phyloP scores from a whole-genome alignment of 1,140 invertebrate species.

The Drosophila malerkotliana region DNA sequence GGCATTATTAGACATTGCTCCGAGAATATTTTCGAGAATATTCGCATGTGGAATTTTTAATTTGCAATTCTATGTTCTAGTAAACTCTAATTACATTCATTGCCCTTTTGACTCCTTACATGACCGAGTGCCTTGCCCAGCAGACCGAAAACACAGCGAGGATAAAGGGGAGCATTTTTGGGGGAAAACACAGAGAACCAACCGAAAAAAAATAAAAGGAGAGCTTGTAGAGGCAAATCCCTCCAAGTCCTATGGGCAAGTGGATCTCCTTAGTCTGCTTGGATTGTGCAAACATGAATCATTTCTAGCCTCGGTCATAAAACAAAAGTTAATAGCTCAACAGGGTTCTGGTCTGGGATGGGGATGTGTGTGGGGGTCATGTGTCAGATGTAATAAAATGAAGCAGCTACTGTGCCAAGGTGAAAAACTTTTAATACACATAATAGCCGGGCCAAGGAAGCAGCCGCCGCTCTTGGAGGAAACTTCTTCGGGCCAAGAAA shows the following conservation, averaged over 20 bases:
- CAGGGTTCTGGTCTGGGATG: conserved; percentile 19
- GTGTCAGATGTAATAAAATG: conserved; percentile 77
- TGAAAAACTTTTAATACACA: conserved; percentile 82
- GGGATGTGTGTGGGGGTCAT: conserved; percentile 40
- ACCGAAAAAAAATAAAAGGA: not conserved
- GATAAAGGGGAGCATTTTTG: conserved; percentile 4
- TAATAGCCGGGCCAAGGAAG: conserved; percentile 69
- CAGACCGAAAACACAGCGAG: conserved; percentile 1
- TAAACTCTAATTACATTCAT: conserved; percentile 73
- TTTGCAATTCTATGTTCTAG: conserved; percentile 61
- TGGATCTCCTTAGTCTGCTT: conserved; percentile 39
- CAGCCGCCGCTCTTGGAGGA: conserved; percentile 38
- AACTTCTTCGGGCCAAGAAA: conserved; percentile 60
- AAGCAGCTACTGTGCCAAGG: conserved; percentile 61
- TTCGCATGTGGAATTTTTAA: conserved; percentile 53
- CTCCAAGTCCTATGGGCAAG: conserved; percentile 31
- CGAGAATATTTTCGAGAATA: conserved; percentile 41
- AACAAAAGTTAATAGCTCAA: conserved; percentile 74
- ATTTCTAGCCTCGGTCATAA: conserved; percentile 61
- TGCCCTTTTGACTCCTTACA: conserved; percentile 16
- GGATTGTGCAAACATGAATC: conserved; percentile 62
- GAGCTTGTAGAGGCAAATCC: conserved; percentile 41
- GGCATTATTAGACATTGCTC: conserved; percentile 6
- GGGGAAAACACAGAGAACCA: not conserved
- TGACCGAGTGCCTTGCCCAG: conserved; percentile 3